Conservation (phyloP, 2,113 vertebrate species). For the Aptenodytes forsteri region DNA sequence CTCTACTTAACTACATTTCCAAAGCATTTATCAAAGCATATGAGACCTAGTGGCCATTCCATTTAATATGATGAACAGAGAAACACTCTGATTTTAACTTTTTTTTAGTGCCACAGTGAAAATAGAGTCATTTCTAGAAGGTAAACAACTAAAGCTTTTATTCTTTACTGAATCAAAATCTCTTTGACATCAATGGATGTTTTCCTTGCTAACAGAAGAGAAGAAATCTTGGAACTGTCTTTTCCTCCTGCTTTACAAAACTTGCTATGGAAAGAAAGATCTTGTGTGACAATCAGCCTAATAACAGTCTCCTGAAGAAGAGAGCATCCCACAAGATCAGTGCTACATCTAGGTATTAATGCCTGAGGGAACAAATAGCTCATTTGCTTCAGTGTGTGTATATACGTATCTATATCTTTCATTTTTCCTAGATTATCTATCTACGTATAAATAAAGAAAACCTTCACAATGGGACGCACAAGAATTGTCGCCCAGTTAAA, state of each 20-base stretch:
- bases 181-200: background rate
- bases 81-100: background rate
- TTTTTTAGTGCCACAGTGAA: background rate
- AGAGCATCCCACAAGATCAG: background rate
- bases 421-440: background rate
- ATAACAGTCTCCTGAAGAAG: background rate
- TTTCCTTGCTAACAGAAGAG: background rate
- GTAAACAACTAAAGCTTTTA: background rate
- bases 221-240: background rate
- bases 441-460: background rate
- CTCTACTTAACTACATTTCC: background rate
- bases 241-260: background rate
- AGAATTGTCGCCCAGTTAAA: background rate
- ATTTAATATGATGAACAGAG: background rate
- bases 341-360: background rate
- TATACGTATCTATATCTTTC: rapidly evolving
- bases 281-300: background rate
- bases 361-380: background rate
- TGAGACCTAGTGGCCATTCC: background rate
- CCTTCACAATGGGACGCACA: background rate
- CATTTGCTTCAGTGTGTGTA: background rate
- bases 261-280: background rate
- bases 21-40: background rate
- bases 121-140: background rate
- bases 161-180: background rate